Base-by-base conservation (phyloP, 2,888 invertebrate species). In the Stenodema calcarata region DNA sequence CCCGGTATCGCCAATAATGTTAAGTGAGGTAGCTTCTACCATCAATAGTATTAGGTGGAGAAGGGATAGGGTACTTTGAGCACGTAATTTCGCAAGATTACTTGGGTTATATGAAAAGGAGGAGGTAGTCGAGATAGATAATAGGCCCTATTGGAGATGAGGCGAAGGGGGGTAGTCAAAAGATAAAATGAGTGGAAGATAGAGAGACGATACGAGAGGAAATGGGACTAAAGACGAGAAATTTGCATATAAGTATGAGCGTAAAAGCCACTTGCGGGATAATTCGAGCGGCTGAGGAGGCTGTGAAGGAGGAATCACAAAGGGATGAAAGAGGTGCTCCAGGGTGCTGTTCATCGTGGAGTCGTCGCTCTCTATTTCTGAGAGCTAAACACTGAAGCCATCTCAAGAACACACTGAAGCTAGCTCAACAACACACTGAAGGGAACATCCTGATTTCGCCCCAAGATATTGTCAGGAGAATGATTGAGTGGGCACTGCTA, bases 191-290 rank as follows among this genome's bases (percentile, higher is more conserved):
- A 35, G 35, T 35, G 62, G 62, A 23, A 62, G 62, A 62, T 18
- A 12, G 23, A 27, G 18, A 23, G 62, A 18, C 9, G 23, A 62
- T 62, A 62, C 62, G 18, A 12, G 62, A 23, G 23, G 23, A 23
- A 62, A 62, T 23, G 27, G 23, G 62, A 23, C 11, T 0, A 11
- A 62, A 23, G 62, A 62, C 1, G 12, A 62, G 62, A 50, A 44
- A 80, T 80, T 80, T 80, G 80, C 80, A 80, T 80, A 54, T 54
- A 80, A 80, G 80, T 80, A 80, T 80, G 80, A 62, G 54, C 80
- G n/a, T 80, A 80, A 80, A 80, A 80, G 80, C 62, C 80, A 80
- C 80, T 80, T 80, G 30, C 54, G 14, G 47, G 80, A 50, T 80
- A 80, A 80, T 80, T 80, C 47, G 79, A 76, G 76, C 27, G 44